Base-by-base conservation (phyloP, 1,140 invertebrate species). In the Habropoda laboriosa region DNA sequence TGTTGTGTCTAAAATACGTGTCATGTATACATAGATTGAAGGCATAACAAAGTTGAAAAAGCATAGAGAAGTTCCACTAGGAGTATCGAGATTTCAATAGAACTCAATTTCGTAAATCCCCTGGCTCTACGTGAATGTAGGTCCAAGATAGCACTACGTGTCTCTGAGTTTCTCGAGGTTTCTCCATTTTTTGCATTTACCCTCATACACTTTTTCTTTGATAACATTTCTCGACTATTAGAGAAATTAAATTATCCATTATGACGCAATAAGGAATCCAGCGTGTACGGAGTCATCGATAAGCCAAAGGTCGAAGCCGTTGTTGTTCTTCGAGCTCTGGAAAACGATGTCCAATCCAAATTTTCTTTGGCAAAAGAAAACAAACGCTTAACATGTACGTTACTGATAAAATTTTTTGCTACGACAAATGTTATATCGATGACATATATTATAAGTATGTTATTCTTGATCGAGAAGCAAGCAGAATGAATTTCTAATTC, bases 341-440 rank as follows among this genome's bases (percentile, higher is more conserved):
- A 80, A 84, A 83, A 83, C 49, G 21, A 84, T 79, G 57, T 42
- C 32, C 64, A 75, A 51, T 60, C 66, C 66, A 32, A 84, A 80
- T 76, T 85, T 61, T 81, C 71, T 76, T 77, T 85, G 45, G 64
- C 47, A 79, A 70, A 84, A 53, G 30, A 61, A 85, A 81, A 85
- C 55, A 76, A 85, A 70, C 79, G 67, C 67, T 75, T 74, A 67
- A 75, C 47, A 85, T 75, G 51, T 79, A 75, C 49, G 58, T 80
- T 75, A 79, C 42, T 49, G 64, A 72, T 84, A 70, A 79, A 79
- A 73, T 79, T 66, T 82, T 47, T 68, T 35, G 67, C 57, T 64
- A 72, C 57, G 45, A 70, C 55, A 16, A 79, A 80, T 49, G 51
- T 42, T 83, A 16, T 55, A 82, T 79, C 58, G 42, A 78, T 55